A percentile compares a stretch with the other conserved stretches of the same genome.
phyloP scores from a whole-genome alignment of 2,113 vertebrate genomes.

The Ondatra zibethicus region DNA sequence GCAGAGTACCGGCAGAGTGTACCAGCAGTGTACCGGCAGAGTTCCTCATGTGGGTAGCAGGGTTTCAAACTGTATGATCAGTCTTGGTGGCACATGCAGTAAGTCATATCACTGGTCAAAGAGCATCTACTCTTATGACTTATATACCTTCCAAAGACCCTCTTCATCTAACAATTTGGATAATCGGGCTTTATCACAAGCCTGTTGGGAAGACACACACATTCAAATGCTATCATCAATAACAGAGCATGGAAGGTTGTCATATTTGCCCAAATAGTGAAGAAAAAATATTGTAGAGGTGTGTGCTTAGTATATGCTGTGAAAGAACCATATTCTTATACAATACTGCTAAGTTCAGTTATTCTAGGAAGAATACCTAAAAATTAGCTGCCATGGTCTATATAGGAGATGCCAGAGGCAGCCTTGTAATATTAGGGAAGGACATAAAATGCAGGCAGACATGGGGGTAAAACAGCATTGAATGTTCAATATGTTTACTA shows the following conservation, averaged over 20 bases:
- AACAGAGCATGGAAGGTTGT: fast-evolving
- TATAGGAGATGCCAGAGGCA: background rate
- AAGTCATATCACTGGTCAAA: background rate
- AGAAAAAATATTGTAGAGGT: background rate
- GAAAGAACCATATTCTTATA: background rate
- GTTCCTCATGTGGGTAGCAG: background rate
- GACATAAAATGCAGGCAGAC: background rate
- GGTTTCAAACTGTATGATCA: background rate
- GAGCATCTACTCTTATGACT: background rate
- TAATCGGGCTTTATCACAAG: background rate
- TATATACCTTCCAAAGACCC: background rate
- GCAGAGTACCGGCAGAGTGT: too few relatives aligned
- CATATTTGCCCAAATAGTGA: background rate
- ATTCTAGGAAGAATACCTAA: background rate
- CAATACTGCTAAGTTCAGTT: background rate
- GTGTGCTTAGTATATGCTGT: too few relatives aligned
- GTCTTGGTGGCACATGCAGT: too few relatives aligned
- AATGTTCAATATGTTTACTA: background rate
- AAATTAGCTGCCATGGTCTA: background rate
- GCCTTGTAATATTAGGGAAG: fast-evolving
- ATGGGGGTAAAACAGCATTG: background rate
- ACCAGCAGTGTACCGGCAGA: too few relatives aligned
- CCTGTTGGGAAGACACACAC: background rate
- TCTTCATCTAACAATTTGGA: too few relatives aligned
- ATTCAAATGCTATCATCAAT: background rate